phyloP scores from a whole-genome alignment of 1,140 invertebrate species.

The Leptinotarsa undecemlineata region DNA sequence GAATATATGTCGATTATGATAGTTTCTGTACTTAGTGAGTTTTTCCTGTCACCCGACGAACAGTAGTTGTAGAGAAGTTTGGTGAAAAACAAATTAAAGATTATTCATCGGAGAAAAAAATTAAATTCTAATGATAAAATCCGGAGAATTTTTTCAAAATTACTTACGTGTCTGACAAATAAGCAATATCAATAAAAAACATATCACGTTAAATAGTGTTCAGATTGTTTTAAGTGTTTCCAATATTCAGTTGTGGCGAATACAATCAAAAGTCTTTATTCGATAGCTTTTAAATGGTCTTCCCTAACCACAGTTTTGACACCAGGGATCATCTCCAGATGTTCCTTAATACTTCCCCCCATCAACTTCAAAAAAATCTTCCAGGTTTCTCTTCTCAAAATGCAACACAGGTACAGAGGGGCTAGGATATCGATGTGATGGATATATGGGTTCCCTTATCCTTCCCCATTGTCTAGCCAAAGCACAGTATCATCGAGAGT shows the following conservation, averaged over 20 bases:
- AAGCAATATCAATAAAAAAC: neutral
- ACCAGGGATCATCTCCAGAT: conserved; percentile 58
- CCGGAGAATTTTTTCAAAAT: too few species aligned
- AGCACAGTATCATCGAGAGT: conserved; percentile 76
- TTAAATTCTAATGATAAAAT: too few species aligned
- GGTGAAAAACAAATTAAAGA: too few species aligned
- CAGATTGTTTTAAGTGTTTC: conserved; percentile 39
- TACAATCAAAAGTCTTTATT: conserved; percentile 73
- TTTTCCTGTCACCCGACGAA: too few species aligned
- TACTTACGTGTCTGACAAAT: too few species aligned
- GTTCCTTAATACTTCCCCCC: conserved; percentile 65
- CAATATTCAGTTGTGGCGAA: conserved; percentile 77
- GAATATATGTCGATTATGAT: too few species aligned
- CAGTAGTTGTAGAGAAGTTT: too few species aligned
- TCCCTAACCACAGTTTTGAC: conserved; percentile 69
- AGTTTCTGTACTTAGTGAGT: too few species aligned
- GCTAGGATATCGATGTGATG: conserved; percentile 87
- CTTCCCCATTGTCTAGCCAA: conserved; percentile 93
- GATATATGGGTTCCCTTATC: conserved; percentile 81
- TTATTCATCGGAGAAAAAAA: too few species aligned
- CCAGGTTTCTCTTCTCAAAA: conserved; percentile 74
- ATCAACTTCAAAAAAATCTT: conserved; percentile 70
- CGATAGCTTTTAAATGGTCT: conserved; percentile 77
- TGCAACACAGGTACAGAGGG: conserved; percentile 88
- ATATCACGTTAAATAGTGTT: neutral